Conservation (phyloP, 1,140 invertebrate genomes). For the Solenopsis fugax region DNA sequence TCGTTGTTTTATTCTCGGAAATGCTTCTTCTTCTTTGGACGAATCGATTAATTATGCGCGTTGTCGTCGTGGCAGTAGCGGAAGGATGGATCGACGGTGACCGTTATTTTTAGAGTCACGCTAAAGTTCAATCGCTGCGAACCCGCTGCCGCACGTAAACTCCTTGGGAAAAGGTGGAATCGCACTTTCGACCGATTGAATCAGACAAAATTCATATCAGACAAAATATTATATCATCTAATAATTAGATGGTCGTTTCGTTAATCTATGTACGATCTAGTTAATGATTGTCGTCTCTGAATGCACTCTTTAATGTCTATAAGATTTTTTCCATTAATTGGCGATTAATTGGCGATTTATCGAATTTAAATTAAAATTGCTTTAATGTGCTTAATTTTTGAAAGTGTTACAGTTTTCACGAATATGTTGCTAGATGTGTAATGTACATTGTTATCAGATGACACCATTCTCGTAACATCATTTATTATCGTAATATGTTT, state of each 20-base stretch:
- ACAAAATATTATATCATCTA: not conserved
- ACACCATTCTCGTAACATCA: not conserved
- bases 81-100: constrained; percentile 58
- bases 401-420: not conserved
- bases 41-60: constrained; percentile 51
- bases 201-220: not conserved
- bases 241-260: not conserved
- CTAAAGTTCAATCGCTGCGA: constrained; percentile 68
- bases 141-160: constrained; percentile 40
- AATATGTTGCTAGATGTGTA: not conserved
- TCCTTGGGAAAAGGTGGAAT: constrained; percentile 43
- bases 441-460: not conserved
- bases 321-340: not conserved
- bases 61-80: constrained; percentile 35
- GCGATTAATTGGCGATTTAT: not conserved
- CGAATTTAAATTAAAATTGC: not conserved
- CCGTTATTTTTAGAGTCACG: constrained; percentile 72
- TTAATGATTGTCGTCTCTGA: not conserved
- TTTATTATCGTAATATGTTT: not conserved
- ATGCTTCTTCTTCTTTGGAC: not conserved
- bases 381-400: not conserved
- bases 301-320: not conserved
- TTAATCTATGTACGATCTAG: no score
- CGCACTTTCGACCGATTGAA: not conserved
- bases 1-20: not conserved